phyloP scores from a whole-genome alignment of 2,888 invertebrate genomes.

The Apodemia mormo region DNA sequence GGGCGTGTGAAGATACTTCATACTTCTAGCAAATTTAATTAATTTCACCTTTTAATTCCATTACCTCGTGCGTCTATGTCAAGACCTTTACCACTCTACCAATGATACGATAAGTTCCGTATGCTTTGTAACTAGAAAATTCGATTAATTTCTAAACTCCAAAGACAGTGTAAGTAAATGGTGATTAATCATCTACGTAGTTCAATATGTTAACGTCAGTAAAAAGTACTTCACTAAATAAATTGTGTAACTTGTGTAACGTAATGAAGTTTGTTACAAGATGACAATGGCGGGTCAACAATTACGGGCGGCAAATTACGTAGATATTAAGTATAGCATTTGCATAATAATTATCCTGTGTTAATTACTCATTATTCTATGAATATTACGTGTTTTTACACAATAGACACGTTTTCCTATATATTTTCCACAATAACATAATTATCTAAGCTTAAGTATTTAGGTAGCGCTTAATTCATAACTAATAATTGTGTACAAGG shows the following conservation, averaged over 20 bases:
- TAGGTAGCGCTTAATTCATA: no score
- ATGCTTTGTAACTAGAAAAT: background rate
- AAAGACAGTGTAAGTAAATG: background rate
- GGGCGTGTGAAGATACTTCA: no score
- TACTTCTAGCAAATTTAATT: no score
- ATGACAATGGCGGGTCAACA: constrained; percentile 11
- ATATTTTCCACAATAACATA: constrained; percentile 1
- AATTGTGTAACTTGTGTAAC: background rate
- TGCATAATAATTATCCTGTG: constrained; percentile 10
- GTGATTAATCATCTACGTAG: background rate
- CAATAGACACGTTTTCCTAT: constrained; percentile 9
- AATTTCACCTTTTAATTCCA: no score
- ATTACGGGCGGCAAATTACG: constrained; percentile 1
- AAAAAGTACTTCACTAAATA: background rate
- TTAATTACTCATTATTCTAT: constrained; percentile 14
- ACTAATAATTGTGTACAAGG: no score
- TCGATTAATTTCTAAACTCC: background rate
- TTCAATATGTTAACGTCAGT: background rate
- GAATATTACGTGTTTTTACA: background rate
- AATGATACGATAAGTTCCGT: no score
- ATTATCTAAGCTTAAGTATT: background rate
- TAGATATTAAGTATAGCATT: constrained; percentile 7
- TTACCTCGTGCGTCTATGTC: no score
- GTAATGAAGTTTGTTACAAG: background rate
- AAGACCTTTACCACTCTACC: no score